Evolutionary conservation across 2,888 invertebrate species (phyloP), one percentile per base, ranked within the genome.

Genomic region (Pherbina coryleti): DNA sequence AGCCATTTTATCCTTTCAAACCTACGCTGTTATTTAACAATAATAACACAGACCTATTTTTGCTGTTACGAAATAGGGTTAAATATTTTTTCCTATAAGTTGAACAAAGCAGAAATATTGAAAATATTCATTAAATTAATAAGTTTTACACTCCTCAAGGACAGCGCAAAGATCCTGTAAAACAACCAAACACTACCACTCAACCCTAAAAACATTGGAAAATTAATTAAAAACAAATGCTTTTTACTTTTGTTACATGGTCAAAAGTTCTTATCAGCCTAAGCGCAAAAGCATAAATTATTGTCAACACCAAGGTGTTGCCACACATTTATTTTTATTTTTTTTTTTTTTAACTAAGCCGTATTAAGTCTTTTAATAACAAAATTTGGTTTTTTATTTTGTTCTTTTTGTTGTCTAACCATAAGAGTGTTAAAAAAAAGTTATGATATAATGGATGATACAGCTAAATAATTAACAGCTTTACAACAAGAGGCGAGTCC

Each of bases 361-460:
- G 19, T 66, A 34, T 19, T 37, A 34, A 17, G 31, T 66, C 19
- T 31, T 66, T 25, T 66, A 19, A 22, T 60, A 5, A 25, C 19
- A 66, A 37, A 66, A 5, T 19, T 66, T 17, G 37, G 67, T 44
- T 78, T 76, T 76, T 77, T 79, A 64, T 60, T 79, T 75, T 19
- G 11, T 28, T 66, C 19, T 55, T 66, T 22, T 51, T 34, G 7
- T 22, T 64, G 62, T 51, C 72, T 53, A 19, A 8, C 3, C n/a
- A 2, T 8, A 22, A 60, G 57, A 14, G 25, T 22, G 57, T 28
- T 11, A 22, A 9, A 8, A 8, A 19, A 34, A 34, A 34, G n/a
- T 19, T 8, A 17, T 67, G 37, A 37, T 44, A n/a, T 67, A 67
- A 67, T 67, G 19, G 37, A 67, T 67, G 67, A 67, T 44, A 67